Conservation (phyloP, 1,140 invertebrate species). For the Aleiodes sp. region DNA sequence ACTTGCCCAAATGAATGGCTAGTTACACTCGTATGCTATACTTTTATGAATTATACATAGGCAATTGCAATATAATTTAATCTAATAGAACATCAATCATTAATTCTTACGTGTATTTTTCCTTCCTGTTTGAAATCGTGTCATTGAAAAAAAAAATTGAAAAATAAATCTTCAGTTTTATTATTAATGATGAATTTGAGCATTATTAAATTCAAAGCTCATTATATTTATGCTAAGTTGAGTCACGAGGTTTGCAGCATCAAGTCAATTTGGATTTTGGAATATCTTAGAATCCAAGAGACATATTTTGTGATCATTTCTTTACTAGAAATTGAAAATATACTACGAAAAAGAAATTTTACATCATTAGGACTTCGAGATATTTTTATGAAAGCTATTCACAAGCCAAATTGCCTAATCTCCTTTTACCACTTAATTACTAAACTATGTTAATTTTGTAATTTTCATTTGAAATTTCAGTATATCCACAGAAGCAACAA, state of each 20-base stretch:
- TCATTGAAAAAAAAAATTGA: not conserved
- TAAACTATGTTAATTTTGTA: not conserved
- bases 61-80: conserved; percentile 3
- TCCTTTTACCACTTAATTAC: not conserved
- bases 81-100: not conserved
- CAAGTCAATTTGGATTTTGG: too few relatives aligned
- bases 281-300: too few relatives aligned
- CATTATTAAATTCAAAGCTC: too few relatives aligned
- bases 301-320: too few relatives aligned
- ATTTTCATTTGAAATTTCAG: conserved; percentile 64
- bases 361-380: too few relatives aligned
- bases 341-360: too few relatives aligned
- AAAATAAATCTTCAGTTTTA: not conserved
- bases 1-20: conserved; percentile 51
- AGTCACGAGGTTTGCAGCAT: too few relatives aligned
- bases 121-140: not conserved
- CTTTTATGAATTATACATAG: conserved; percentile 10
- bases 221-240: too few relatives aligned
- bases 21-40: conserved; percentile 4
- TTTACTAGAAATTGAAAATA: too few relatives aligned
- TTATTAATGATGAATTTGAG: not conserved
- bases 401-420: too few relatives aligned
- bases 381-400: too few relatives aligned
- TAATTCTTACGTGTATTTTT: not conserved
- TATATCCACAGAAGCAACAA: conserved; percentile 94